Conservation (phyloP, 2,113 vertebrate species). For the Nyctereutes procyonoides region DNA sequence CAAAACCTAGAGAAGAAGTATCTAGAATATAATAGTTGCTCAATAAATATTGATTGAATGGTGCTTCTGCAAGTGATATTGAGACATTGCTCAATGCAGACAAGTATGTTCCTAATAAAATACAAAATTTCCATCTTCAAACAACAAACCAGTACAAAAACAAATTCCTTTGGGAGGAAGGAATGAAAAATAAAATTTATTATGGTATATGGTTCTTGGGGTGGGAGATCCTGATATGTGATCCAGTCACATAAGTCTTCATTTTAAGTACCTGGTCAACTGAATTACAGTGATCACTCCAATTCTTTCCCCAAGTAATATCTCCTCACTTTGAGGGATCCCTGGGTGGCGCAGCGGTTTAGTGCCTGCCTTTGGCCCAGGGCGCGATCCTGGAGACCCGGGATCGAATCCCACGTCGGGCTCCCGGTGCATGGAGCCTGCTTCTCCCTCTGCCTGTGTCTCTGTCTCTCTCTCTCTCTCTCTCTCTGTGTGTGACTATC, state of each 20-base stretch:
- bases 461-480: no score
- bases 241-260: background rate
- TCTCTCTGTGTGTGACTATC: no score
- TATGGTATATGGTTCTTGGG: background rate
- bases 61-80: background rate
- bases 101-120: background rate
- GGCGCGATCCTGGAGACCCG: no score
- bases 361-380: no score
- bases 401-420: no score
- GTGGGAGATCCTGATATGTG: background rate
- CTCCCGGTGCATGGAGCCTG: no score
- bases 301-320: background rate
- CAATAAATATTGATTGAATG: constrained; percentile 11
- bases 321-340: background rate
- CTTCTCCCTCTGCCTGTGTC: no score
- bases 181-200: constrained; percentile 32
- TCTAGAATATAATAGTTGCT: background rate
- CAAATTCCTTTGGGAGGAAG: background rate
- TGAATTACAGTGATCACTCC: background rate
- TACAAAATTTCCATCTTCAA: background rate
- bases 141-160: constrained; percentile 20
- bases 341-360: no score
- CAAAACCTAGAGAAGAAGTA: background rate
- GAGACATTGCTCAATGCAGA: background rate
- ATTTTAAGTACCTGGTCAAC: background rate